Base-by-base conservation (phyloP, 2,113 vertebrate genomes). In the Hypocryptadius cinnamomeus region DNA sequence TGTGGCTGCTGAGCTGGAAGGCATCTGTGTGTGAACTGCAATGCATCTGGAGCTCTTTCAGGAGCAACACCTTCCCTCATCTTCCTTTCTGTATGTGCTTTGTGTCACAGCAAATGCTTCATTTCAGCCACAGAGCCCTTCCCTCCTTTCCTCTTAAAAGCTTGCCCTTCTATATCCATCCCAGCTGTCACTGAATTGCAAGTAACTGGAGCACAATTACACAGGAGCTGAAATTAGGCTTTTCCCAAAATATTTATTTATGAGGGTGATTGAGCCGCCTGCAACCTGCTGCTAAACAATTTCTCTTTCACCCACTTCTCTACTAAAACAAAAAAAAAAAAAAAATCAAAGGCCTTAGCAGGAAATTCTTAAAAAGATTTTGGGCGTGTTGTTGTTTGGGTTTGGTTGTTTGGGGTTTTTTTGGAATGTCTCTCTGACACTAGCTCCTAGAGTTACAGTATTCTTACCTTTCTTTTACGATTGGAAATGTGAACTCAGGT, bases 371-470 rank as follows among this genome's bases (percentile, higher is more conserved):
- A 6, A 54, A 60, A 54, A n/a, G 13, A 5, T 42, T 59, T 79
- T 77, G 22, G 8, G 11, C 0, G 1, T 16, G 13, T 5, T 51
- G 22, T 3, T 71, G 27, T 53, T 54, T 70, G 5, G 7, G 17
- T 23, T 83, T 15, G 9, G 5, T 60, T 37, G 4, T 44, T 56
- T n/a, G 37, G 56, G 33, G 1, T 13, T n/a, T 19, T 27, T n/a
- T 66, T 33, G 6, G 3, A 42, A 14, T 12, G 10, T 61, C 8
- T 89, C 42, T 89, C 48, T 40, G 53, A 53, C 25, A 5, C 7
- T 8, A 20, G 5, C 25, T 69, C 5, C n/a, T 54, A 10, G 5
- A 69, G 7, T 72, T 74, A 19, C 0, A 2, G 31, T 7, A 5
- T 82, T 79, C 40, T 64, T 87, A 21, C 10, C 27, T 90, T 73